Evolutionary conservation across 2,797 vertebrate genomes (phyloP), one percentile per base, ranked within the genome.

Genomic region (Echeneis naucrates): DNA sequence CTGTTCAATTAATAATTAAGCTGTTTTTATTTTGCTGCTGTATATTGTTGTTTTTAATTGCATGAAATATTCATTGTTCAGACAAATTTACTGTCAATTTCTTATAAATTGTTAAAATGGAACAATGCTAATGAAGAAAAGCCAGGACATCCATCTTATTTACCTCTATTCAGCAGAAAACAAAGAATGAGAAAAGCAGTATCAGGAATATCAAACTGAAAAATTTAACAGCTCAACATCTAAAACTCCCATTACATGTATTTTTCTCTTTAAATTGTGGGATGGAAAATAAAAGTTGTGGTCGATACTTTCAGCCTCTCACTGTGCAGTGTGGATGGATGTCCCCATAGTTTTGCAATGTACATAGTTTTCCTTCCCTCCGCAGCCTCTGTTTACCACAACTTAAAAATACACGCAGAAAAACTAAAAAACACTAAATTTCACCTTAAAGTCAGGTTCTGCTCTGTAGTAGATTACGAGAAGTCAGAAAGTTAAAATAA

Each of bases 21-120:
- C 91, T 93, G 94, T 94, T 94, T 94, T 92, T 94, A 94, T 95
- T 94, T 95, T 83, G 88, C 88, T 83, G 92, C 91, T 24, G 78
- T 88, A 95, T 94, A 95, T 93, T 95, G 94, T 95, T 94, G 91
- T 95, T 95, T 91, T 93, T 94, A 94, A 93, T 93, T 90, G 88
- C 91, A 94, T 95, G 79, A 95, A 95, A 94, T 93, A 95, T 95
- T 94, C 77, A 95, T 93, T 79, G 87, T 83, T 88, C 87, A 71
- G 90, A 94, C 91, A 95, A 94, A 93, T 92, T 93, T 93, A 88
- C 87, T 90, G 91, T 87, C 87, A 90, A 93, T 92, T 90, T 91
- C 90, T 92, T 94, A 94, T 95, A 95, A 95, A 95, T 95, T 94
- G 92, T 94, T 94, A 94, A 94, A 95, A 88, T 92, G 90, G 91